Evolutionary conservation across 2,797 vertebrate species (phyloP).

Genomic region (Cacajao melanocephalus): DNA sequence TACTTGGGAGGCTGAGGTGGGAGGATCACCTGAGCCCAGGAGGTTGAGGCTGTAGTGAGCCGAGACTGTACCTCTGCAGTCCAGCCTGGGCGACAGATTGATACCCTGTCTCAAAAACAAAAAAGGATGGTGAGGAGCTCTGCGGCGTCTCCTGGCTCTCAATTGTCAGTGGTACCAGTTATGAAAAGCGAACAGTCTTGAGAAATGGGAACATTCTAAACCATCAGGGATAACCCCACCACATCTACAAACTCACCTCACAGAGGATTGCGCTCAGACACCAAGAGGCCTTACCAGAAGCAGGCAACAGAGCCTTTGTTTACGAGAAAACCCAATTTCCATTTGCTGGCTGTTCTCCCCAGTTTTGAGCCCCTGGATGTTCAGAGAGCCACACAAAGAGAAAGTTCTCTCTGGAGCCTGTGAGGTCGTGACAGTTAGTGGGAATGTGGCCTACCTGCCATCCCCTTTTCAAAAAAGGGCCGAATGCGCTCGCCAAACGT

Average conservation of each 20-base stretch:
- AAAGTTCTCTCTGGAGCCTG: background rate
- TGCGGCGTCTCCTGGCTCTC: background rate
- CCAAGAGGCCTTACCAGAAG: background rate
- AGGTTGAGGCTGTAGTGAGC: background rate
- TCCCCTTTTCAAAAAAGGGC: slow-evolving; percentile 85
- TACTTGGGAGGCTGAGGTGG: background rate
- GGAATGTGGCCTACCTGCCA: slow-evolving; percentile 85
- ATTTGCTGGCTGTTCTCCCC: background rate
- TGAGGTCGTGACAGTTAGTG: background rate
- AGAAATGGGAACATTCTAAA: background rate
- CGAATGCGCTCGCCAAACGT: slow-evolving; percentile 86
- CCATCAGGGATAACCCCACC: background rate
- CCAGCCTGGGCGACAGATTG: background rate
- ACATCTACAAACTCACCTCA: background rate
- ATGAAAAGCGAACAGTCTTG: background rate
- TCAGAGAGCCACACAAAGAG: rapidly evolving
- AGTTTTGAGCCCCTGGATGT: background rate
- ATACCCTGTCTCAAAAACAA: background rate
- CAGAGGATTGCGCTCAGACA: background rate
- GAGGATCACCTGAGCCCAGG: background rate
- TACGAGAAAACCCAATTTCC: rapidly evolving
- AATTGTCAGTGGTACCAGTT: background rate
- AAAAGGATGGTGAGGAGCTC: background rate
- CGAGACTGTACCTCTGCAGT: background rate
- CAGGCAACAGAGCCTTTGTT: rapidly evolving